Conservation (phyloP, 1,140 invertebrate genomes). For the Drosophila parabipectinata region DNA sequence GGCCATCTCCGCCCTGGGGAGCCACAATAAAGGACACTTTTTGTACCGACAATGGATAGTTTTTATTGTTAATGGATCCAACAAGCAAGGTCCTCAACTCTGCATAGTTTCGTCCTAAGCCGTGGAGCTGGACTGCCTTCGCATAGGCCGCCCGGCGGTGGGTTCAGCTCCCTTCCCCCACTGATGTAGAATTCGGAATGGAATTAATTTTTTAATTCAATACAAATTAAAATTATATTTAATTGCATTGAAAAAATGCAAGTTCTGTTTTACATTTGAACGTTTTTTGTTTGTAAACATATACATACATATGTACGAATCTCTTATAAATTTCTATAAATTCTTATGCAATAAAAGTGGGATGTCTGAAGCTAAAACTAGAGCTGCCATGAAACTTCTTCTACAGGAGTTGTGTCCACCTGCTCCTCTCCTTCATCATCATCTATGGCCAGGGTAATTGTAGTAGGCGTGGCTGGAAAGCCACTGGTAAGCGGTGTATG, state of each 20-base stretch:
- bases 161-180: slow-evolving; percentile 67
- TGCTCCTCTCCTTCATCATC: slow-evolving; percentile 16
- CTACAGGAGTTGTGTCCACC: not conserved
- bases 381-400: slow-evolving; percentile 8
- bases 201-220: no score
- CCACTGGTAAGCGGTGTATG: not conserved
- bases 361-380: not conserved
- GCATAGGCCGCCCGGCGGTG: slow-evolving; percentile 80
- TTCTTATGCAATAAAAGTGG: not conserved
- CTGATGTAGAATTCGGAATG: no score
- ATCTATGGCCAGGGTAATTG: slow-evolving; percentile 41
- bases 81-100: slow-evolving; percentile 7
- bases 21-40: slow-evolving; percentile 43
- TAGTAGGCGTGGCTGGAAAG: slow-evolving; percentile 7
- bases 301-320: not conserved
- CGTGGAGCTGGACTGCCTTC: slow-evolving; percentile 65
- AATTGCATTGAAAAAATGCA: not conserved
- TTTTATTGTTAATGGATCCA: not conserved
- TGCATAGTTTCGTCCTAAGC: slow-evolving; percentile 13
- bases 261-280: not conserved
- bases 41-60: slow-evolving; percentile 21
- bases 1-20: slow-evolving; percentile 6
- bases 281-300: not conserved
- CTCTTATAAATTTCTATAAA: not conserved
- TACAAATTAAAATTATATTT: not conserved